These are phyloP conservation scores for Ornithoptera alexandrae DNA, from an alignment of 2,888 invertebrate genomes.

Conservation along the genomic window DNA sequence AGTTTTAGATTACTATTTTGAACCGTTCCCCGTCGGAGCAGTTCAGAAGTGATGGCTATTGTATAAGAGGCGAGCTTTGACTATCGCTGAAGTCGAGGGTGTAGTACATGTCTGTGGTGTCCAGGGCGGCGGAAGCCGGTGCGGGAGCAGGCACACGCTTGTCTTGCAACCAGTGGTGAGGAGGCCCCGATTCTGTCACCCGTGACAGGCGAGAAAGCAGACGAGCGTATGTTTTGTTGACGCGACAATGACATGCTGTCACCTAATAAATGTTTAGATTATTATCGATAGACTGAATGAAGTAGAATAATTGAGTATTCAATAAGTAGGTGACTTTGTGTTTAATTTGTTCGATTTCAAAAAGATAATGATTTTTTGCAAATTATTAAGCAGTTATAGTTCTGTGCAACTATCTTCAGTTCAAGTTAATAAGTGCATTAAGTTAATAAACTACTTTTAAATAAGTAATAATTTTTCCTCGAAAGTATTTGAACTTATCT, in stretches of 20 bases:
- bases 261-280: slow-evolving; percentile 71
- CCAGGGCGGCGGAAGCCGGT: slow-evolving; percentile 74
- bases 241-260: slow-evolving; percentile 88
- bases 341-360: no score
- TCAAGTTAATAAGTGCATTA: no score
- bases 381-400: no score
- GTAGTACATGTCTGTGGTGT: slow-evolving; percentile 88
- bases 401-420: no score
- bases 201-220: slow-evolving; percentile 80
- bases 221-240: slow-evolving; percentile 87
- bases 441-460: no score
- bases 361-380: no score
- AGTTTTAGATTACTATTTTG: slow-evolving; percentile 61
- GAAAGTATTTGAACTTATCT: no score
- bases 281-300: not conserved
- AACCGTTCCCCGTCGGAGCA: slow-evolving; percentile 75
- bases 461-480: no score
- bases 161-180: slow-evolving; percentile 82
- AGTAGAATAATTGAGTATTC: not conserved
- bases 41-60: slow-evolving; percentile 80
- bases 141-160: slow-evolving; percentile 61
- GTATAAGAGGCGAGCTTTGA: slow-evolving; percentile 87
- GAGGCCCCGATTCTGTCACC: slow-evolving; percentile 54
- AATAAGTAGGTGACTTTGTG: not conserved
- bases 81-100: slow-evolving; percentile 89